Conservation (phyloP, 2,113 vertebrate genomes). For the Synchiropus splendidus region DNA sequence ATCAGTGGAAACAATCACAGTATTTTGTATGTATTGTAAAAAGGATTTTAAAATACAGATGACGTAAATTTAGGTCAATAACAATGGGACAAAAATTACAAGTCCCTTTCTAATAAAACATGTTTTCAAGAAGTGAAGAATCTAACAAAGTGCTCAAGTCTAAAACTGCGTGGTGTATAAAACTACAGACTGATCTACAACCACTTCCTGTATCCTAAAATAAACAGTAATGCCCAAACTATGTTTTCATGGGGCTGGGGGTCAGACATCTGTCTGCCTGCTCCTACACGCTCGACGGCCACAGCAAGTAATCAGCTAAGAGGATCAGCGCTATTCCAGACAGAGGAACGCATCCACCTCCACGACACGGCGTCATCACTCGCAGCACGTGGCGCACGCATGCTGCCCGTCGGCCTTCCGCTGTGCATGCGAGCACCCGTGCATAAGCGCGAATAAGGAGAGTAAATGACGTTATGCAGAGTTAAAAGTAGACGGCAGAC, state of each 20-base stretch:
- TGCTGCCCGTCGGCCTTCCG: conserved; percentile 15
- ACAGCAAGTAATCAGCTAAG: conserved; percentile 56
- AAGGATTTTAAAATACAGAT: too few relatives aligned
- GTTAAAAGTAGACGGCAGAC: conserved; percentile 25
- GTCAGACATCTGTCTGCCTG: conserved; percentile 35
- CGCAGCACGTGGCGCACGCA: conserved; percentile 28
- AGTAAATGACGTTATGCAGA: conserved; percentile 32
- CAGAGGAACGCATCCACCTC: conserved; percentile 35
- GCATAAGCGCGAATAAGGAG: conserved; percentile 18
- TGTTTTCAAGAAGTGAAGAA: too few relatives aligned
- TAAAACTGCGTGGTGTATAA: too few relatives aligned
- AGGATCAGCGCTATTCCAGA: conserved; percentile 62
- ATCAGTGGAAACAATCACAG: too few relatives aligned
- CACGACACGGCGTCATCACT: conserved; percentile 23
- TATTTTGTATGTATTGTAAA: too few relatives aligned
- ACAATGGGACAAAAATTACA: too few relatives aligned
- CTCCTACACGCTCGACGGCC: conserved; percentile 11
- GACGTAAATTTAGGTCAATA: too few relatives aligned
- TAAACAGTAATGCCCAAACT: conserved; percentile 15
- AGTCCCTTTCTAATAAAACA: too few relatives aligned
- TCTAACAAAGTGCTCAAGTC: too few relatives aligned
- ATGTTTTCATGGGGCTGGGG: conserved; percentile 12
- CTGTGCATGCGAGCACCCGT: conserved; percentile 34
- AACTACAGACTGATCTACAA: too few relatives aligned
- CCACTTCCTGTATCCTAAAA: conserved; percentile 3